Evolutionary conservation across 2,888 invertebrate species (phyloP).

Genomic region (Allygus modestus): DNA sequence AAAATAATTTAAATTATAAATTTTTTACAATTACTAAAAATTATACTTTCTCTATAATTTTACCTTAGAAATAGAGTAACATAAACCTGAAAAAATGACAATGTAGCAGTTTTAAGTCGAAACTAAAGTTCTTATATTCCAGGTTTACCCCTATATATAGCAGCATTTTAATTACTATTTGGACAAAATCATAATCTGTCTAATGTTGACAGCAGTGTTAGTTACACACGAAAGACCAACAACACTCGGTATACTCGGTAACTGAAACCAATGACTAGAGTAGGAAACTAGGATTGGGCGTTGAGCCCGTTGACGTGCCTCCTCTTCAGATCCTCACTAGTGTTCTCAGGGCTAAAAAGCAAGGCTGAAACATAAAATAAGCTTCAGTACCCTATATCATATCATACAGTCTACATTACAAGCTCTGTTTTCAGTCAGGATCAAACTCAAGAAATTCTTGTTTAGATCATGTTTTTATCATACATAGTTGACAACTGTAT

Average conservation of each 20-base stretch:
- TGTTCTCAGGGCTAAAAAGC: constrained; percentile 27
- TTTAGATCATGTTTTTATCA: too few relatives aligned
- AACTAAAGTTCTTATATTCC: background rate
- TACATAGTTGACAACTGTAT: too few relatives aligned
- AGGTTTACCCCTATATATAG: background rate
- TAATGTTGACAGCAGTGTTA: background rate
- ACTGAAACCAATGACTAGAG: constrained; percentile 20
- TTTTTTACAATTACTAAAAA: too few relatives aligned
- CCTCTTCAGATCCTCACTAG: constrained; percentile 12
- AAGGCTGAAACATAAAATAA: background rate
- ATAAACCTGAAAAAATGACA: background rate
- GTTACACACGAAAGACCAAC: constrained; percentile 21
- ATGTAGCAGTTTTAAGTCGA: background rate
- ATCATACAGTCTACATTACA: too few relatives aligned
- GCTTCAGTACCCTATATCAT: background rate
- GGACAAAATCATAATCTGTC: background rate
- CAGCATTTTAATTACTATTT: background rate
- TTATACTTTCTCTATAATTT: too few relatives aligned
- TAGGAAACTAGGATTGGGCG: constrained; percentile 13
- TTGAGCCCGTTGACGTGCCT: constrained; percentile 27
- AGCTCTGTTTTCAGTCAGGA: too few relatives aligned
- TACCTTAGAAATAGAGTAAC: too few relatives aligned
- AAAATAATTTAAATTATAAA: too few relatives aligned
- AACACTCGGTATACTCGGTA: background rate
- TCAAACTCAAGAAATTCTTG: too few relatives aligned